phyloP scores from a whole-genome alignment of 2,888 invertebrate species.

The Sinelater perroti region DNA sequence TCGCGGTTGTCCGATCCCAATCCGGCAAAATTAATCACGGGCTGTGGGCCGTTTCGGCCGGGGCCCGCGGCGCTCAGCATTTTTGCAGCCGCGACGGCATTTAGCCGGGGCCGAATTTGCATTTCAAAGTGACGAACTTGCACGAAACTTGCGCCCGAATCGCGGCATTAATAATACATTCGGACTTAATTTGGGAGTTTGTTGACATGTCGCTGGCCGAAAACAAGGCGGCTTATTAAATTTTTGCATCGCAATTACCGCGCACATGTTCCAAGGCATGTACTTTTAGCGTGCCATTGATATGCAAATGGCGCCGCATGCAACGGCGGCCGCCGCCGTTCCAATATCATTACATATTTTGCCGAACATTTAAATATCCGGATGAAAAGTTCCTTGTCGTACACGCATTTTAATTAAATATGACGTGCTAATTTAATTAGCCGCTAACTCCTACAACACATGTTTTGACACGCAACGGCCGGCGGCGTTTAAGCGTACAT shows the following conservation, averaged over 20 bases:
- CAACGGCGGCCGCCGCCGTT: constrained; percentile 28
- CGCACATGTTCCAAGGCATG: constrained; percentile 29
- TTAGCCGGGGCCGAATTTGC: constrained; percentile 23
- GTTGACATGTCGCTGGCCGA: constrained; percentile 14
- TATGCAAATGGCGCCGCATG: constrained; percentile 39
- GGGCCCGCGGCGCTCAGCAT: constrained; percentile 9
- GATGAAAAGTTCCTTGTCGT: constrained; percentile 28
- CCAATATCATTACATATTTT: constrained; percentile 26
- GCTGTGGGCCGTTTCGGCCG: too few species aligned
- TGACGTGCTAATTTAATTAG: constrained; percentile 42
- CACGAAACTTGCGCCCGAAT: constrained; percentile 25
- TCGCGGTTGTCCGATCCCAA: too few species aligned
- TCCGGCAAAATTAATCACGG: too few species aligned
- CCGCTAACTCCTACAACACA: constrained; percentile 34
- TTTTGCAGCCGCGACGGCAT: constrained; percentile 11
- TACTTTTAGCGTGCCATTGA: constrained; percentile 34
- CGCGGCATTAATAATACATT: constrained; percentile 26
- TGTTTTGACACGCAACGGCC: constrained; percentile 32
- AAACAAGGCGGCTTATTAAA: constrained; percentile 29
- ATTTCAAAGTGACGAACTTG: constrained; percentile 30
- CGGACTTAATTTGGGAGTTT: constrained; percentile 14
- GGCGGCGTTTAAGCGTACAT: constrained; percentile 4
- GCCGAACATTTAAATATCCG: constrained; percentile 32
- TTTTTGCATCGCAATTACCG: constrained; percentile 26
- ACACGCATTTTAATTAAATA: constrained; percentile 41